Percentiles rank a stretch among this genome's conserved stretches.
phyloP scores from a whole-genome alignment of 2,797 vertebrate species.

The Arctocebus calabarensis region DNA sequence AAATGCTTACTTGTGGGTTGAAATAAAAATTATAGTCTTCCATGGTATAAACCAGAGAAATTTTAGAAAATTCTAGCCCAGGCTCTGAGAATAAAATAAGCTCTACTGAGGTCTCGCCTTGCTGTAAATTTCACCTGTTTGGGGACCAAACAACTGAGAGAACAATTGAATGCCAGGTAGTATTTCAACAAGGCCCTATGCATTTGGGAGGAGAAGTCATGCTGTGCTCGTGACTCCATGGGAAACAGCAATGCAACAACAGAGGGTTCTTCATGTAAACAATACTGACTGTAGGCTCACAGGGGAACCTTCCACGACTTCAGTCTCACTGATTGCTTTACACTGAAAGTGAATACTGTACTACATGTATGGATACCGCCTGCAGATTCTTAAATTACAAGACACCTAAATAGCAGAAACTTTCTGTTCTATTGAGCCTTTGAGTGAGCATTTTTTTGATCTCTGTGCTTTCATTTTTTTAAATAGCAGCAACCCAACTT shows the following conservation, averaged over 20 bases:
- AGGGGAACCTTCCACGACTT: constrained; percentile 80
- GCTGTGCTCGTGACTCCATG: constrained; percentile 77
- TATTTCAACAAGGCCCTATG: constrained; percentile 75
- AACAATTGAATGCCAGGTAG: constrained; percentile 83
- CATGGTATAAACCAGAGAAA: constrained; percentile 73
- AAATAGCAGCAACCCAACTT: constrained; percentile 78
- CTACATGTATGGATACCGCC: constrained; percentile 80
- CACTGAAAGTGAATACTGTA: constrained; percentile 75
- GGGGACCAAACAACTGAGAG: constrained; percentile 73
- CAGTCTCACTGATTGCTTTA: constrained; percentile 77
- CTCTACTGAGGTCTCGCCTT: constrained; percentile 74
- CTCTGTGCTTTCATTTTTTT: constrained; percentile 54
- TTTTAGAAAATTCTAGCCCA: constrained; percentile 73
- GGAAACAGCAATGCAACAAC: constrained; percentile 81
- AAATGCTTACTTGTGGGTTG: constrained; percentile 75
- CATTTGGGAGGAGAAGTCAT: constrained; percentile 74
- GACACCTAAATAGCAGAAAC: constrained; percentile 75
- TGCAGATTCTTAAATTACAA: constrained; percentile 80
- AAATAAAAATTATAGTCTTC: constrained; percentile 69
- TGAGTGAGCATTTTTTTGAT: constrained; percentile 71
- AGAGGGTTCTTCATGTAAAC: constrained; percentile 88
- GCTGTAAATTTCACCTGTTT: constrained; percentile 81
- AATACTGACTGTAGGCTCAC: constrained; percentile 80
- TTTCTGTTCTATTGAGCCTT: constrained; percentile 76
- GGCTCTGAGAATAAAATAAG: constrained; percentile 81